Evolutionary conservation across 2,888 invertebrate genomes (phyloP).

Genomic region (Lochmaea crataegi): DNA sequence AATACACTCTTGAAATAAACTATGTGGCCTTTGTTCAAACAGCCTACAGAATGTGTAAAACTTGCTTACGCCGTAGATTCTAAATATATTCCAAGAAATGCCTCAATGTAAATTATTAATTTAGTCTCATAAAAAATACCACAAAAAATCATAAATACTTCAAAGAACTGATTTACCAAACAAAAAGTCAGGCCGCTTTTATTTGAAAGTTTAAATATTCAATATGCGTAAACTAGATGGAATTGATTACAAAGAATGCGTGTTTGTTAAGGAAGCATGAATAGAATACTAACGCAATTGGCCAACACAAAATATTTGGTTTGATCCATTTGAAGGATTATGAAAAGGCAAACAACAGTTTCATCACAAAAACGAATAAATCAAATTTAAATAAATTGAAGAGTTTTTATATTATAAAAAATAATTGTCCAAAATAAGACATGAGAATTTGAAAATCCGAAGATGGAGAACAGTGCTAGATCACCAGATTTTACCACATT

Average conservation of each 20-base stretch:
- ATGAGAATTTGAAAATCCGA: too few relatives aligned
- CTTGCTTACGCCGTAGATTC: neutral
- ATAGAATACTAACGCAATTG: neutral
- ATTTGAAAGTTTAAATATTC: conserved; percentile 12
- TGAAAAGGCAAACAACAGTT: neutral
- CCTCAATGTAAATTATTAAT: neutral
- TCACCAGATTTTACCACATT: too few relatives aligned
- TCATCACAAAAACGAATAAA: neutral
- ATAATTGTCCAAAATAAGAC: too few relatives aligned
- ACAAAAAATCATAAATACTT: conserved; percentile 6
- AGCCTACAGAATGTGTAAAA: neutral
- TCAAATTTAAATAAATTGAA: too few relatives aligned
- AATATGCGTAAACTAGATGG: conserved; percentile 17
- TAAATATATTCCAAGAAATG: neutral
- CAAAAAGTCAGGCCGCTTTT: neutral
- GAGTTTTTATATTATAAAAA: too few relatives aligned
- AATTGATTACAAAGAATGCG: conserved; percentile 15
- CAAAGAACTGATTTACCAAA: conserved; percentile 6
- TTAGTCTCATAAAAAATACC: conserved; percentile 9
- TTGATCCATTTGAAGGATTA: conserved; percentile 5
- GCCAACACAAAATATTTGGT: neutral
- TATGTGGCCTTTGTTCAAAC: too few relatives aligned
- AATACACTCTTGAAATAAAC: too few relatives aligned
- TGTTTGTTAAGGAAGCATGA: neutral
- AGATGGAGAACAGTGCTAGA: too few relatives aligned